phyloP scores from a whole-genome alignment of 2,888 invertebrate species.

The Drosophila formosana region DNA sequence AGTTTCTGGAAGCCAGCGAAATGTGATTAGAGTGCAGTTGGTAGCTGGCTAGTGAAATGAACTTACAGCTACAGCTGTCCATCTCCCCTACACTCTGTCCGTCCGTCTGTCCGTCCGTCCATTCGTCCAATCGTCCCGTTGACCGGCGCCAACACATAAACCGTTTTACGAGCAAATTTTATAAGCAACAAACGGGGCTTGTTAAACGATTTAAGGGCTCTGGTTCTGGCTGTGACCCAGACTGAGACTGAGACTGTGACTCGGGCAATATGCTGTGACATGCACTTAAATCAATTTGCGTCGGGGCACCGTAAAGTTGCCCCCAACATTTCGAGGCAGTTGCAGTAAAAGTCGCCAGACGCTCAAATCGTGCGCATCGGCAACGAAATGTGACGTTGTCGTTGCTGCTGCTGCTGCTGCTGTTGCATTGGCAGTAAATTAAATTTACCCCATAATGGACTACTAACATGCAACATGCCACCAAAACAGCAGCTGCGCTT shows the following conservation, averaged over 20 bases:
- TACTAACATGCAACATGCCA: conserved; percentile 59
- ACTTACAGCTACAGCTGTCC: conserved; percentile 46
- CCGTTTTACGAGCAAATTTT: conserved; percentile 74
- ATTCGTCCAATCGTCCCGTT: neutral
- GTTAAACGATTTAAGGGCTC: conserved; percentile 71
- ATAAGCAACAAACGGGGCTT: conserved; percentile 75
- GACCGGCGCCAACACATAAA: conserved; percentile 57
- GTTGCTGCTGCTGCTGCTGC: conserved; percentile 20
- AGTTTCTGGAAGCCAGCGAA: conserved; percentile 50
- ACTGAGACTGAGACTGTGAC: neutral
- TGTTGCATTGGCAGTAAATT: conserved; percentile 61
- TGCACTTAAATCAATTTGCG: conserved; percentile 79
- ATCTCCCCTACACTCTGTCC: neutral
- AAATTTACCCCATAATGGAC: conserved; percentile 73
- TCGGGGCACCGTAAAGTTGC: conserved; percentile 50
- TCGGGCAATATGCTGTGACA: conserved; percentile 69
- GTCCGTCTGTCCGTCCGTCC: conserved; percentile 1
- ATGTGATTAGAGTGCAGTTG: conserved; percentile 77
- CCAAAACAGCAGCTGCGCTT: conserved; percentile 37
- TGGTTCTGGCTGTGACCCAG: neutral
- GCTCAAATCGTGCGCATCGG: conserved; percentile 71
- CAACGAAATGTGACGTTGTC: conserved; percentile 45
- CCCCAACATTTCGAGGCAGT: conserved; percentile 35
- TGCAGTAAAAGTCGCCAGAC: conserved; percentile 50
- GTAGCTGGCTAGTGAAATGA: conserved; percentile 29